Evolutionary conservation across 2,888 invertebrate species (phyloP), one percentile per base, ranked within the genome.

Genomic region (Agrochola macilenta): DNA sequence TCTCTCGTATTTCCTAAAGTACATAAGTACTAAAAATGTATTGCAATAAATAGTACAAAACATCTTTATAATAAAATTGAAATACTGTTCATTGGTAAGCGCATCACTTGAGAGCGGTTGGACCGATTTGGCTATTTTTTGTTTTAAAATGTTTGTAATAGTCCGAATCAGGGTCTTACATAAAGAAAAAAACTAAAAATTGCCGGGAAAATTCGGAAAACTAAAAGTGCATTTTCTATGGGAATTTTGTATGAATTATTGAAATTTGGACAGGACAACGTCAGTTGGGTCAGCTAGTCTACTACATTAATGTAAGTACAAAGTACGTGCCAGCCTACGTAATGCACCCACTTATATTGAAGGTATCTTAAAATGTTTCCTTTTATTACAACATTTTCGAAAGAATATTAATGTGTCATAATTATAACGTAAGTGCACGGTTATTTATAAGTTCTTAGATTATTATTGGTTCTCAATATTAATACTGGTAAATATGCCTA

Each of bases 381-480:
- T 72, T 69, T 74, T 46, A 58, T 30, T 73, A 64, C 23, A 76
- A 64, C 20, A 65, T 78, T 82, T 79, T 75, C n/a, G 39, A 77
- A 84, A 78, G 58, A 82, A 80, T 57, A 64, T 77, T 49, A 69
- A 81, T 79, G 87, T 88, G 88, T 87, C 85, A 88, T 88, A 79
- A 79, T 75, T 76, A 65, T 84, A 78, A 79, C 64, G 30, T 88
- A 88, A 88, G 78, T 69, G 83, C 85, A 87, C 79, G 72, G 60
- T 82, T 84, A 86, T 80, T 77, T 80, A 73, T 84, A 82, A 76
- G 81, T 75, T 81, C 35, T 79, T 86, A 69, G 63, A 66, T 84
- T 84, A 75, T 76, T 80, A 81, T 85, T 78, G 75, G 79, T 88
- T 82, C 77, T 85, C 87, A 80, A 80, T 83, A 81, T 79, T 80